Evolutionary conservation across 1,140 invertebrate genomes (phyloP).

Genomic region (Drosophila insularis): DNA sequence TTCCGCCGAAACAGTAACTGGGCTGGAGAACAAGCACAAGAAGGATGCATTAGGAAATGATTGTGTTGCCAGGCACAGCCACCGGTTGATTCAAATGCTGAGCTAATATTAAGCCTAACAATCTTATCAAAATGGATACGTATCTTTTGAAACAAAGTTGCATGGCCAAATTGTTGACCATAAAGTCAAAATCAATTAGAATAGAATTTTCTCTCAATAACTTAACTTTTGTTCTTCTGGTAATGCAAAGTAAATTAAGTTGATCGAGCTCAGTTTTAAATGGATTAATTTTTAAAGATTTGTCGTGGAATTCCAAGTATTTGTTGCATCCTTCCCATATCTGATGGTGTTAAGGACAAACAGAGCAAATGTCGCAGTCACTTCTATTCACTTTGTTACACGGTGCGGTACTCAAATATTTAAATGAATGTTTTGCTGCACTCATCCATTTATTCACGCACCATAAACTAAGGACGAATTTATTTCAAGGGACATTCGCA

Average conservation of each 20-base stretch:
- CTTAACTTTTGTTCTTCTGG: no score
- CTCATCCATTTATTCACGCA: slow-evolving; percentile 77
- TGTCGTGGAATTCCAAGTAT: no score
- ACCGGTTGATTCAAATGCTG: background rate
- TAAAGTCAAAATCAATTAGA: no score
- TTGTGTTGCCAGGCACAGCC: slow-evolving; percentile 57
- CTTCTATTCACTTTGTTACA: slow-evolving; percentile 14
- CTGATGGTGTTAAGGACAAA: background rate
- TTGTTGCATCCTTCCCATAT: background rate
- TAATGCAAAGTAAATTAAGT: no score
- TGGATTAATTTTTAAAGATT: no score
- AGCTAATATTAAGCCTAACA: background rate
- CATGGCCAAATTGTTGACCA: background rate
- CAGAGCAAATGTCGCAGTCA: background rate
- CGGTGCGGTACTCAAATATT: slow-evolving; percentile 67
- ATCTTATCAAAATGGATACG: background rate
- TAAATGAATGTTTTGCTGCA: slow-evolving; percentile 79
- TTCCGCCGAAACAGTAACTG: slow-evolving; percentile 31
- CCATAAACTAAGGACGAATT: slow-evolving; percentile 76
- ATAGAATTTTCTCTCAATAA: no score
- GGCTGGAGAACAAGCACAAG: background rate
- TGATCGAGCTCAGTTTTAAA: no score
- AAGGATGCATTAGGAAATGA: slow-evolving; percentile 55
- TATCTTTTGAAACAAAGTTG: background rate
- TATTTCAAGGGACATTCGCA: slow-evolving; percentile 65